Evolutionary conservation across 1,140 invertebrate genomes (phyloP).

Genomic region (Eulimnadia texana): DNA sequence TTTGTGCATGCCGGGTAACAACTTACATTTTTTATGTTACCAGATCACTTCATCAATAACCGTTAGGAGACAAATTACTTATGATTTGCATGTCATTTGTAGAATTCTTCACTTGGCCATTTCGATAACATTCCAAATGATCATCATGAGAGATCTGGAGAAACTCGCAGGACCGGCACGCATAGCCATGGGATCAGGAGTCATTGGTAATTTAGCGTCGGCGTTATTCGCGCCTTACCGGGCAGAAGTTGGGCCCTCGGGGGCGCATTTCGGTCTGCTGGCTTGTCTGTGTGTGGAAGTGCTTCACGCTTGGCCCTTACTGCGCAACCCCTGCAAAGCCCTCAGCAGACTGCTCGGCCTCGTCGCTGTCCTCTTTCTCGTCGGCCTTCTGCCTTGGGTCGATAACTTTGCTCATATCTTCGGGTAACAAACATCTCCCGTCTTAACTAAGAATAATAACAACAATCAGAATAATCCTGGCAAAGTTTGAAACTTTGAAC

Average conservation of each 20-base stretch:
- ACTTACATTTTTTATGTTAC: constrained; percentile 19
- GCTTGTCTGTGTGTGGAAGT: constrained; percentile 86
- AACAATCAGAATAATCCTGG: too few relatives aligned
- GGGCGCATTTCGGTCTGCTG: constrained; percentile 81
- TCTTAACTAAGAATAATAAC: too few relatives aligned
- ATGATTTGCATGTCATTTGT: constrained; percentile 24
- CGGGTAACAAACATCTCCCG: too few relatives aligned
- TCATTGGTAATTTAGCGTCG: constrained; percentile 91
- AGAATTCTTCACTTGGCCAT: constrained; percentile 76
- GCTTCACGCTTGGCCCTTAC: constrained; percentile 66
- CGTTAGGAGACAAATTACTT: background rate
- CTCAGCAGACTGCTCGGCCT: constrained; percentile 60
- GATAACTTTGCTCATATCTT: constrained; percentile 93
- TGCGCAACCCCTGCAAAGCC: constrained; percentile 59
- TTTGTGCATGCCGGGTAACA: constrained; percentile 97
- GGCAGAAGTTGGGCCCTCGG: constrained; percentile 85
- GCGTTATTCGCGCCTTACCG: constrained; percentile 96
- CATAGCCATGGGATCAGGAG: constrained; percentile 77
- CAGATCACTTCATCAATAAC: background rate
- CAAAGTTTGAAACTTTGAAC: too few relatives aligned
- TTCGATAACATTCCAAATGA: constrained; percentile 78
- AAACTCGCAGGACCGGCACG: constrained; percentile 84
- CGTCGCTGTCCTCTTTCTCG: constrained; percentile 54
- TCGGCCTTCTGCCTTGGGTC: constrained; percentile 88
- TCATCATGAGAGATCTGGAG: constrained; percentile 90